Base-by-base conservation (phyloP, 2,888 invertebrate species). In the Brachyptera risi region DNA sequence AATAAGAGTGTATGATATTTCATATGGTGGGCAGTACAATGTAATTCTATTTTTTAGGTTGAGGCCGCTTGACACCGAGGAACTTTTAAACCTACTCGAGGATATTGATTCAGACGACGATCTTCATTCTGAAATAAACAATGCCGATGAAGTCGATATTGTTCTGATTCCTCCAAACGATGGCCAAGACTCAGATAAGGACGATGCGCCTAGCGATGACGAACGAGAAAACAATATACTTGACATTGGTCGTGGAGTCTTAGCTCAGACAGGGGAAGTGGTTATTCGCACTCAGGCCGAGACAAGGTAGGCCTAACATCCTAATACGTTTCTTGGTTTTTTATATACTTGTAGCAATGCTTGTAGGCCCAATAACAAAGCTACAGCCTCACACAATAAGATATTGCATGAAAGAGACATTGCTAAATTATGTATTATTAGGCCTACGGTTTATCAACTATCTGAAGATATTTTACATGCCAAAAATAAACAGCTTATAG, bases 141-240 rank as follows among this genome's bases (percentile, higher is more conserved):
- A 15, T 44, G 44, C 17, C 21, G 21, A 15, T 9, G 44, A 44
- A 13, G 44, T 19, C 9, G 21, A 19, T 9, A 21, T 19, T 19
- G 44, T 21, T 44, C 13, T 44, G 44, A 5, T 44, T 19, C 44
- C 44, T 7, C 44, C 44, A 13, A 21, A 44, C 21, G 44, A 44
- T 44, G 44, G 44, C 5, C 17, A 44, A n/a, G 44, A 44, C 21
- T 44, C 44, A 7, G 44, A 44, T 21, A 15, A 44, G 44, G 44
- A 44, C 44, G 44, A 44, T n/a, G 44, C 21, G 17, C 17, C 17
- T 7, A 44, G 44, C 21, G 44, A 44, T n/a, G 21, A 44, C 13
- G 4, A 44, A 9, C 4, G 21, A 7, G 44, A 21, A 44, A 7
- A 5, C 5, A 5, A 44, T 44, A 9, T 15, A 7, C 21, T 7